Percentiles rank a stretch among this genome's conserved stretches.
Conservation (phyloP, 2,797 vertebrate genomes). For the Tenualosa thibaudeaui region DNA sequence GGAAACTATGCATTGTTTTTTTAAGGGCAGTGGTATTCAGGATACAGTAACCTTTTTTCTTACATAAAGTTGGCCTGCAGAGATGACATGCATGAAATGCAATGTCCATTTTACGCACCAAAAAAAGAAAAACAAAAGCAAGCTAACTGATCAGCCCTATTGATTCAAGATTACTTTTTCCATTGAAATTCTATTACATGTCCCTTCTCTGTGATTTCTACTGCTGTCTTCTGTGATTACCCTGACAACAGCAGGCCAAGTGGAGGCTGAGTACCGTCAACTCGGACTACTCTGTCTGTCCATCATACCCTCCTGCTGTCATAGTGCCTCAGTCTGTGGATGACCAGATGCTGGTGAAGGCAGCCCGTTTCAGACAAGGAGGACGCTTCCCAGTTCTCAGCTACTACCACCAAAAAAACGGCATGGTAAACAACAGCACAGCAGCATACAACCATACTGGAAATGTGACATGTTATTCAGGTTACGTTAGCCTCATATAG, state of each 20-base stretch:
- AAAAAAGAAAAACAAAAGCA: neutral
- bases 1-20: conserved; percentile 29
- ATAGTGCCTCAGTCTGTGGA: conserved; percentile 73
- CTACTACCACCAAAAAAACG: conserved; percentile 77
- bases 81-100: neutral
- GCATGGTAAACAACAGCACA: conserved; percentile 68
- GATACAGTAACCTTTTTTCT: neutral
- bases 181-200: neutral
- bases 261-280: conserved; percentile 85
- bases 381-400: conserved; percentile 84
- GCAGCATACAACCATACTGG: too few species aligned
- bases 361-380: conserved; percentile 79
- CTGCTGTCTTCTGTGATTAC: conserved; percentile 7
- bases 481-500: neutral
- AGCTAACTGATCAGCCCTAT: neutral
- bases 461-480: neutral
- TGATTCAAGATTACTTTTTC: neutral
- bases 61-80: neutral
- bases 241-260: conserved; percentile 68
- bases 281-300: conserved; percentile 73
- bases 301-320: conserved; percentile 74
- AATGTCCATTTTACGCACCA: neutral
- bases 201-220: neutral
- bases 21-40: neutral
- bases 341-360: conserved; percentile 67